Evolutionary conservation across 2,888 invertebrate genomes (phyloP), one percentile per base, ranked within the genome.

Genomic region (Phrixothrix hirtus): DNA sequence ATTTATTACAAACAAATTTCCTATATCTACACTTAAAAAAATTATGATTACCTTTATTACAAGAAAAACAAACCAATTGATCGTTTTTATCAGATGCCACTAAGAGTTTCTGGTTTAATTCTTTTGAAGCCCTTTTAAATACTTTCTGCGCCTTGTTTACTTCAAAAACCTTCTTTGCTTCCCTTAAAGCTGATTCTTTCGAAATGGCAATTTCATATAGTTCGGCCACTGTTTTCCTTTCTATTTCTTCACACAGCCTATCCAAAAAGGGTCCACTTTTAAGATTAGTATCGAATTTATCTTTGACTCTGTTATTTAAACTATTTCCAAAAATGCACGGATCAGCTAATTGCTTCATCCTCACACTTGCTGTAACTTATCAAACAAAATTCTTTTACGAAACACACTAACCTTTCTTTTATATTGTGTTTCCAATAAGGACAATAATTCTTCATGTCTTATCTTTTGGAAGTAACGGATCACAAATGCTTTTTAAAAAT

Each of bases 391-490:
- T 27, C 37, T 29, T 6, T 10, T 29, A 3, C 29, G 4, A 10
- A 12, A 31, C 10, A 13, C 13, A 6, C 12, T 12, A 2, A 31
- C 10, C 13, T 12, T 31, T 10, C 12, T n/a, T n/a, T n/a, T n/a
- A n/a, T n/a, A n/a, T n/a, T n/a, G n/a, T n/a, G n/a, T n/a, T n/a
- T n/a, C n/a, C 25, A 15, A 37, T 36, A 21, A 35, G 13, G 10
- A 10, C 6, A 10, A 31, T 2, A 57, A 49, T 6, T 51, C 52
- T 13, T 39, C 42, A 35, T 48, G 47, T 21, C 37, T 60, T 58
- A 11, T 58, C 46, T 12, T 50, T 57, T 2, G 58, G 58, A 13
- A 54, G 38, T 6, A 32, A 26, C n/a, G 58, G 60, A 47, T 58
- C 50, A 34, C 55, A 58, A 2, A 60, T 41, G 36, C 55, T 55